Evolutionary conservation across 1,140 invertebrate genomes (phyloP).

Genomic region (Pemphigus obesinymphae): DNA sequence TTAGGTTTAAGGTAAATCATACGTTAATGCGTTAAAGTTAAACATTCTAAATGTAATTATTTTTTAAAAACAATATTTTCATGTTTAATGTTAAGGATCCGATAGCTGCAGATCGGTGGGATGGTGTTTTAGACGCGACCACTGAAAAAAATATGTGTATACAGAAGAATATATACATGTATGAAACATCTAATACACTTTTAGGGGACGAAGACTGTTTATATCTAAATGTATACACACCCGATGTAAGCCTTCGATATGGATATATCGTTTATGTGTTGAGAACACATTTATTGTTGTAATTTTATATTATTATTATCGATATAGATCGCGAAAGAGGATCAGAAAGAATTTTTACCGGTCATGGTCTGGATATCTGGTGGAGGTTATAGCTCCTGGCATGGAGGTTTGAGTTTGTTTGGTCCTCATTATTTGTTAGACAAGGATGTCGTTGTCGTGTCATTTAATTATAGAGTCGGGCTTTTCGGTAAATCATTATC

Average conservation of each 20-base stretch:
- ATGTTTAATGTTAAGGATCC: conserved; percentile 27
- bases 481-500: conserved; percentile 48
- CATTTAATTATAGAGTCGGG: conserved; percentile 62
- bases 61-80: background rate
- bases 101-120: conserved; percentile 5
- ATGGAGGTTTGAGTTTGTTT: conserved; percentile 55
- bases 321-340: background rate
- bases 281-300: too few relatives aligned
- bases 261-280: too few relatives aligned
- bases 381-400: conserved; percentile 56
- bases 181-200: background rate
- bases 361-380: conserved; percentile 64
- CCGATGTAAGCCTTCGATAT: conserved; percentile 40
- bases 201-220: conserved; percentile 46
- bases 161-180: conserved; percentile 34
- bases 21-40: background rate
- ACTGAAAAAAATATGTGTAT: conserved; percentile 28
- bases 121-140: conserved; percentile 40
- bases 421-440: conserved; percentile 56
- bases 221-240: conserved; percentile 46
- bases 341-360: conserved; percentile 47
- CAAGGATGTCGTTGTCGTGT: conserved; percentile 58
- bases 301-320: too few relatives aligned
- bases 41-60: background rate
- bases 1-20: conserved; percentile 48